Percentiles rank a stretch among this genome's conserved stretches.
Conservation (phyloP, 2,113 vertebrate species). For the Pachycephala philippinensis region DNA sequence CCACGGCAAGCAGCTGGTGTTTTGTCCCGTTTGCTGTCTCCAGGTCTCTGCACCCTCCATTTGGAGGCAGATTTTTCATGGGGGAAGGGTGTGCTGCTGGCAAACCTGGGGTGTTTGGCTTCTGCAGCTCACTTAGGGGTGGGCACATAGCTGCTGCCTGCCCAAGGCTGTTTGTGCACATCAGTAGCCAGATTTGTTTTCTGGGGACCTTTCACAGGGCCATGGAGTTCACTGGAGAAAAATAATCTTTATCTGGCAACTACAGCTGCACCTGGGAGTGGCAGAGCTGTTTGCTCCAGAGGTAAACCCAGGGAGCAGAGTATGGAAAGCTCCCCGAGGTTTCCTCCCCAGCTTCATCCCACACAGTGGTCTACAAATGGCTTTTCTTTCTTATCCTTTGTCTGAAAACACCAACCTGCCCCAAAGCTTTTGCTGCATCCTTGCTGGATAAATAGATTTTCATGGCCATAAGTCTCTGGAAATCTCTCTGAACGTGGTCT, state of each 20-base stretch:
- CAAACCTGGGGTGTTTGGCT: neutral
- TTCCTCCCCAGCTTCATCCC: neutral
- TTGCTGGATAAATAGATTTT: neutral
- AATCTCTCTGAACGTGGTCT: neutral
- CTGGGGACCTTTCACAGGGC: neutral
- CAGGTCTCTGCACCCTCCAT: neutral
- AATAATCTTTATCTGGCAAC: neutral
- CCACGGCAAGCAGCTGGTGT: neutral
- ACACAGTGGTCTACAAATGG: neutral
- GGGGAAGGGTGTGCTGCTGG: accelerated
- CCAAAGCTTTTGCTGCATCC: neutral
- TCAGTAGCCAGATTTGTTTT: neutral
- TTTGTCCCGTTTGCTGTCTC: neutral
- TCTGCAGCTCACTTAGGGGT: neutral
- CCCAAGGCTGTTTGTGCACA: neutral
- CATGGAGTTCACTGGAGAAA: neutral
- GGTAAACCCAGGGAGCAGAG: neutral
- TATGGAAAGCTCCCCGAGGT: neutral
- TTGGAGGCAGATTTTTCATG: neutral
- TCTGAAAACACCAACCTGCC: neutral
- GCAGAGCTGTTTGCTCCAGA: neutral
- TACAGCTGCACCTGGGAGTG: neutral
- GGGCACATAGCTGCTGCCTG: neutral
- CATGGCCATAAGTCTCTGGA: neutral
- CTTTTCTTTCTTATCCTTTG: neutral